Conservation (phyloP, 2,888 invertebrate genomes). For the Resseliella maxima region DNA sequence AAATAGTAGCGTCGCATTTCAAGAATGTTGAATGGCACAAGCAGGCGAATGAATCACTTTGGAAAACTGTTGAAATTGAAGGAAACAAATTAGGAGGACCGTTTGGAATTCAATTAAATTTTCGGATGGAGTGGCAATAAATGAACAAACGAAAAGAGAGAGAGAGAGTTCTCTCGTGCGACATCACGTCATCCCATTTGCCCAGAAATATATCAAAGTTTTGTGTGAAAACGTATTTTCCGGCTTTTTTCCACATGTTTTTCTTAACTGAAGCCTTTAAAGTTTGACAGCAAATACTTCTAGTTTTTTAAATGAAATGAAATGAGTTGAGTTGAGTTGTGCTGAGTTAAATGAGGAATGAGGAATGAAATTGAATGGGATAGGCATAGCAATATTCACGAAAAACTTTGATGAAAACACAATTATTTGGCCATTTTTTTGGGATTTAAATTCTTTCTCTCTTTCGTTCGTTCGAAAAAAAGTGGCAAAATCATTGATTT, state of each 20-base stretch:
- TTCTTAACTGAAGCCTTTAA: conserved; percentile 1
- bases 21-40: background rate
- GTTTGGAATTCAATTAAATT: conserved; percentile 48
- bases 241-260: background rate
- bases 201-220: background rate
- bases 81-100: conserved; percentile 38
- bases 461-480: background rate
- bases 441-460: background rate
- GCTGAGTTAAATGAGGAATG: too few relatives aligned
- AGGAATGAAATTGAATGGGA: too few relatives aligned
- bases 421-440: conserved; percentile 4
- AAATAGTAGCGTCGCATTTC: background rate
- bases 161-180: background rate
- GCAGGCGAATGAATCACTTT: conserved; percentile 13
- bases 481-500: too few relatives aligned
- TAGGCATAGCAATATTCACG: too few relatives aligned
- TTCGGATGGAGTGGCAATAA: background rate
- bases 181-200: background rate
- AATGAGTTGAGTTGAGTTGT: too few relatives aligned
- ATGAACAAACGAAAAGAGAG: background rate
- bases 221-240: background rate
- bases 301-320: background rate
- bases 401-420: conserved; percentile 17
- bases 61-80: conserved; percentile 40
- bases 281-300: conserved; percentile 29